Base-by-base conservation (phyloP, 2,113 vertebrate genomes). In the Calonectris borealis region DNA sequence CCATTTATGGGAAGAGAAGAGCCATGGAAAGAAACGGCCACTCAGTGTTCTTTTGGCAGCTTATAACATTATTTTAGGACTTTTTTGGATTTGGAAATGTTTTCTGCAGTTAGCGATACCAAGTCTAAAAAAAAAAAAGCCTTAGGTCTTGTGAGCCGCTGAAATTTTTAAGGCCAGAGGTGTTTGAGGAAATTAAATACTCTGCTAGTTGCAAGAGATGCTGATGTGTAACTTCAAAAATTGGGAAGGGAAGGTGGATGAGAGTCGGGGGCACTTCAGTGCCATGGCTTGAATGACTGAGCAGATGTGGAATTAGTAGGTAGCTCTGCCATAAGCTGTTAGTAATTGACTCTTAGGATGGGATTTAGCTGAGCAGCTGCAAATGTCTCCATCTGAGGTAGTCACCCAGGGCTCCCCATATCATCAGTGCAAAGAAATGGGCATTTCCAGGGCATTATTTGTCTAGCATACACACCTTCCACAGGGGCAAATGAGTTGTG, bases 261-360 rank as follows among this genome's bases (percentile, higher is more conserved):
- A 52, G 20, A 9, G 5, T 44, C 2, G 11, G 54, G 36, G 60
- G 27, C 27, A 11, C 60, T 86, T 86, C 72, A 75, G 16, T 84
- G 73, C 51, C n/a, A 26, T 57, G 75, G n/a, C 61, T 88, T 40
- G 36, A 77, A 83, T 64, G 49, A 57, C 49, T 42, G 87, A 88
- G 85, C 73, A 90, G 88, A 91, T 93, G 77, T 90, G 62, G 87
- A 87, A 82, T 89, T 82, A 64, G n/a, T 69, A 40, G n/a, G 36
- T 89, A 71, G 44, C 20, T 85, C 73, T 93, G 69, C 77, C 57
- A 57, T 82, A 84, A 88, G 38, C 64, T 88, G 16, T 44, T 86
- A 58, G 31, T 87, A 95, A 90, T 70, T 83, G 75, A 48, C 86
- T 91, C 19, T 36, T 86, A 86, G 26, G 52, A 44, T 89, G 52